These are phyloP conservation scores for Ciconia boyciana DNA, from an alignment of 2,113 vertebrate species.

Conservation along the genomic window DNA sequence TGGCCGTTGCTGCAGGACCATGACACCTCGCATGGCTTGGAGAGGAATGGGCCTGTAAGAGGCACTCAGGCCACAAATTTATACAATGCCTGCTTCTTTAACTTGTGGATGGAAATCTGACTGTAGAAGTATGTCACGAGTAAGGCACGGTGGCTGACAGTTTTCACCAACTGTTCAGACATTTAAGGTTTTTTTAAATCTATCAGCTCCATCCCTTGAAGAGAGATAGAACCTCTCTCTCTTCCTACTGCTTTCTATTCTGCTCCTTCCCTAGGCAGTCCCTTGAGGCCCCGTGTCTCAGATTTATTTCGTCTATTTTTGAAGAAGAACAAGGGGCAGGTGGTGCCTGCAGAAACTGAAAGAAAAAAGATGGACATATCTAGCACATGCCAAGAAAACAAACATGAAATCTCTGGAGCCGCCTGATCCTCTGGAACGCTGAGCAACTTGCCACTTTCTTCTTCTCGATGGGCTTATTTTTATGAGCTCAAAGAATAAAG, in stretches of 20 bases:
- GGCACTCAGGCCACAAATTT: neutral
- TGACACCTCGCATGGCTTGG: neutral
- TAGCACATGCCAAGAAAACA: constrained; percentile 52
- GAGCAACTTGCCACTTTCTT: constrained; percentile 33
- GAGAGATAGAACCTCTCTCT: neutral
- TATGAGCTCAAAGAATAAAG: constrained; percentile 61
- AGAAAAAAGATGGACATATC: constrained; percentile 44
- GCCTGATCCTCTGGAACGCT: neutral
- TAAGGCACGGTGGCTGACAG: neutral
- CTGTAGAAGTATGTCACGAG: neutral
- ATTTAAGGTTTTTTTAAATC: neutral
- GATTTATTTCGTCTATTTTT: constrained; percentile 52
- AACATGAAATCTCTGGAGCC: constrained; percentile 39
- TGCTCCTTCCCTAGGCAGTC: neutral
- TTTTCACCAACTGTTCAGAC: neutral
- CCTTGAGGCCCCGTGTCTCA: neutral
- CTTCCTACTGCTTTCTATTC: constrained; percentile 45
- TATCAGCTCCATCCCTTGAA: neutral
- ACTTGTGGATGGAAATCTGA: neutral
- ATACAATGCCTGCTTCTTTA: neutral
- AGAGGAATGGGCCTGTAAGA: neutral
- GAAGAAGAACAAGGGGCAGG: constrained; percentile 26
- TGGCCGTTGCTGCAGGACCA: neutral
- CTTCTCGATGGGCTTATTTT: constrained; percentile 32
- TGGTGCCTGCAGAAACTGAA: constrained; percentile 42